Base-by-base conservation (phyloP, 2,113 vertebrate species). In the Hippolais icterina region DNA sequence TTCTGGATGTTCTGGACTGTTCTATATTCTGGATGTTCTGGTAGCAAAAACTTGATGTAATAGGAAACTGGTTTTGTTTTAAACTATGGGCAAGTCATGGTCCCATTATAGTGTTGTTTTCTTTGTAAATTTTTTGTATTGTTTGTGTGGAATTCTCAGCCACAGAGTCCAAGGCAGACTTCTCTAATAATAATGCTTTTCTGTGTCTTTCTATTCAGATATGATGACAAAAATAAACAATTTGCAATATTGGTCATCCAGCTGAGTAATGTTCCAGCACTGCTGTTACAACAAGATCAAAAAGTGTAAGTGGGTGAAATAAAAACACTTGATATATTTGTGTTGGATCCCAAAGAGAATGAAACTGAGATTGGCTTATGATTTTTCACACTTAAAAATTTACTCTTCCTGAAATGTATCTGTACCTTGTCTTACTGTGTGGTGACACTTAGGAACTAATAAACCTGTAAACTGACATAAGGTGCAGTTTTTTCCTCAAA, bases 221-320 rank as follows among this genome's bases (percentile, higher is more conserved):
- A 99, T 20, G 99, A 99, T 90, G 98, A 98, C 60, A 98, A 98
- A 96, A 99, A 98, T 82, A 98, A 98, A 71, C 98, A 98, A n/a
- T 99, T 99, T 97, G 98, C 98, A 5, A 94, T 99, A 96, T 97
- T 98, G 69, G 87, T 99, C 85, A 97, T 98, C 95, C 99, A 99
- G 96, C 97, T 99, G 61, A 98, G 97, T 94, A 99, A 99, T 96
- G 98, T 98, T 86, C 92, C 98, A 85, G 97, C 98, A 81, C 98
- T 99, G 87, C 96, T 98, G 71, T 95, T 98, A 93, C 98, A 98
- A 9, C 97, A 98, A 77, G 98, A 98, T 92, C 98, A 98, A 89
- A 99, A 98, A 98, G 98, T 99, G 99, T 99, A 98, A 98, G 98
- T 98, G 84, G 82, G 9, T 71, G 21, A 90, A 80, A 74, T 27